phyloP scores from a whole-genome alignment of 2,888 invertebrate species.

The Tetragnatha montana region DNA sequence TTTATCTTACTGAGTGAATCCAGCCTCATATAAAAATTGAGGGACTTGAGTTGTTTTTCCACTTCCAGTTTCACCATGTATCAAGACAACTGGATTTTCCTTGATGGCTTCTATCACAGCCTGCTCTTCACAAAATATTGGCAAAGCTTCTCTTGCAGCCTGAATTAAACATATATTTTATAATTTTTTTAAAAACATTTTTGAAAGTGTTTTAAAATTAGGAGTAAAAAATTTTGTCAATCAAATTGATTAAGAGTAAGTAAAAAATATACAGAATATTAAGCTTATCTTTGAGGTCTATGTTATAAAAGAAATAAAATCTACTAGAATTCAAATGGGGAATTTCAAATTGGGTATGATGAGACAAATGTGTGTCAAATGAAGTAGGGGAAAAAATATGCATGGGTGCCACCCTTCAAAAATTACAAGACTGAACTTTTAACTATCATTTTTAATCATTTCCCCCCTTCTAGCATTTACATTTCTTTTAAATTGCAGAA shows the following conservation, averaged over 20 bases:
- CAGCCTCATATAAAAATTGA: constrained; percentile 98
- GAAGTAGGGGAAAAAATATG: too few species aligned
- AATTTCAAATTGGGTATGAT: too few species aligned
- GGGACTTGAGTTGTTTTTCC: constrained; percentile 99
- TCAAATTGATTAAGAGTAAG: background rate
- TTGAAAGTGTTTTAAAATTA: background rate
- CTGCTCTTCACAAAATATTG: constrained; percentile 95
- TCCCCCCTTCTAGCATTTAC: too few species aligned
- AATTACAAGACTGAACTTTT: too few species aligned
- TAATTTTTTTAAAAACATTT: too few species aligned
- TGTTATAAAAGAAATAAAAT: background rate
- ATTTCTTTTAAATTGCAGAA: too few species aligned
- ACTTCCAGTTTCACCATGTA: constrained; percentile 94
- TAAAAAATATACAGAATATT: background rate
- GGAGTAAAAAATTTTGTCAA: background rate
- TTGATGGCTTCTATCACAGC: constrained; percentile 94
- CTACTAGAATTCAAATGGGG: too few species aligned
- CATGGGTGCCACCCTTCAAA: too few species aligned
- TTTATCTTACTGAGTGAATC: constrained; percentile 83
- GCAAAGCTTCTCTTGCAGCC: constrained; percentile 88
- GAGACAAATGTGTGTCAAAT: too few species aligned
- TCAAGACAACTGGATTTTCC: constrained; percentile 88
- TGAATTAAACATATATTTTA: constrained; percentile 70
- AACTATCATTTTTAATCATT: too few species aligned
- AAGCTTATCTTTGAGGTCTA: background rate